Conservation (phyloP, 2,797 vertebrate genomes). For the Heterohyrax brucei region DNA sequence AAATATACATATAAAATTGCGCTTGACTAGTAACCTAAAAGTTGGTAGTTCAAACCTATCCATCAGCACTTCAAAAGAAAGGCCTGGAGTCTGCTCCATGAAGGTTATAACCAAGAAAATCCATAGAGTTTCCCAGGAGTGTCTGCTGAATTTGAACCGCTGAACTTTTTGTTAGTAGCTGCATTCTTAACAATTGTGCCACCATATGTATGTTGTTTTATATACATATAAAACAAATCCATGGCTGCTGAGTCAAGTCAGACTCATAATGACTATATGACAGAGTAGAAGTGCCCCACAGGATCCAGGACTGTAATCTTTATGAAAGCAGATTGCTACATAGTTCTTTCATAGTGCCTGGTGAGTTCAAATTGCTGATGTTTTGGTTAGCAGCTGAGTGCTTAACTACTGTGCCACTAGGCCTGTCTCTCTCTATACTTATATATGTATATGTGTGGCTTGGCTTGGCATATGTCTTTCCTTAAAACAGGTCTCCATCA, state of each 20-base stretch:
- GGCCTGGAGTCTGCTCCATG: not conserved
- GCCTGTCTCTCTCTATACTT: too few species aligned
- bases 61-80: not conserved
- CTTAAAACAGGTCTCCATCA: not conserved
- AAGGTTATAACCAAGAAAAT: not conserved
- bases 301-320: not conserved
- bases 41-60: too few species aligned
- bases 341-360: not conserved
- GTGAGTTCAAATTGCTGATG: not conserved
- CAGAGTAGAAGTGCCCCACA: too few species aligned
- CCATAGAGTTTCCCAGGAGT: too few species aligned
- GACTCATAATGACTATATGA: too few species aligned
- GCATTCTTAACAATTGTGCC: too few species aligned
- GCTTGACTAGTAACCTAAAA: not conserved
- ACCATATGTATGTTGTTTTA: too few species aligned
- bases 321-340: not conserved
- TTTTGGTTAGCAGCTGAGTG: not conserved
- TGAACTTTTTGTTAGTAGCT: too few species aligned
- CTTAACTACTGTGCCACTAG: not conserved
- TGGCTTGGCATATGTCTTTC: not conserved
- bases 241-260: too few species aligned
- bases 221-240: too few species aligned
- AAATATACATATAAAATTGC: not conserved
- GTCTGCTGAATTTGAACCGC: too few species aligned
- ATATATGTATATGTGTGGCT: too few species aligned